Conservation (phyloP, 1,140 invertebrate species). For the Hypsibius dujardini region DNA sequence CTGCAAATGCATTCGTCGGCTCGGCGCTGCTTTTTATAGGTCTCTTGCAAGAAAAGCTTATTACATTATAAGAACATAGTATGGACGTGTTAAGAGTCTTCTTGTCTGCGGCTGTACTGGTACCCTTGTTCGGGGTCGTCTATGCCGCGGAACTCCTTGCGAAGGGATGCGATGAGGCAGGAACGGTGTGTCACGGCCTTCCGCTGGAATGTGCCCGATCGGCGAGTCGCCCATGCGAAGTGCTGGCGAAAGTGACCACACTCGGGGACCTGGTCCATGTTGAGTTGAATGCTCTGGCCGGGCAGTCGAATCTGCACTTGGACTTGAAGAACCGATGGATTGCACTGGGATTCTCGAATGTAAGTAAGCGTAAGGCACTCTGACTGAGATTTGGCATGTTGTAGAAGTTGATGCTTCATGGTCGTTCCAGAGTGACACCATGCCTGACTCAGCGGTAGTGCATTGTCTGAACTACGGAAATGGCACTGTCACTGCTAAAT, state of each 20-base stretch:
- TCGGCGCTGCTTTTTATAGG: background rate
- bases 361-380: background rate
- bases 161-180: background rate
- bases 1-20: too few relatives aligned
- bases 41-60: constrained; percentile 1
- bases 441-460: background rate
- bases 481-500: background rate
- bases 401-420: background rate
- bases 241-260: background rate
- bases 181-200: background rate
- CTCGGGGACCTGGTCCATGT: background rate
- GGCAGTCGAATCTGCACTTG: background rate
- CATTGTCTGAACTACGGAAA: background rate
- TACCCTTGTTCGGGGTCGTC: background rate
- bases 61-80: background rate
- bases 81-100: background rate
- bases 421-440: background rate
- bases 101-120: background rate
- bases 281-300: background rate
- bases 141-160: background rate
- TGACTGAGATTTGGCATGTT: background rate
- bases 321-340: background rate
- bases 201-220: background rate
- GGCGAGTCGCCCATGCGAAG: background rate
- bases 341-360: background rate